phyloP scores from a whole-genome alignment of 2,113 vertebrate genomes.

The Maylandia zebra region DNA sequence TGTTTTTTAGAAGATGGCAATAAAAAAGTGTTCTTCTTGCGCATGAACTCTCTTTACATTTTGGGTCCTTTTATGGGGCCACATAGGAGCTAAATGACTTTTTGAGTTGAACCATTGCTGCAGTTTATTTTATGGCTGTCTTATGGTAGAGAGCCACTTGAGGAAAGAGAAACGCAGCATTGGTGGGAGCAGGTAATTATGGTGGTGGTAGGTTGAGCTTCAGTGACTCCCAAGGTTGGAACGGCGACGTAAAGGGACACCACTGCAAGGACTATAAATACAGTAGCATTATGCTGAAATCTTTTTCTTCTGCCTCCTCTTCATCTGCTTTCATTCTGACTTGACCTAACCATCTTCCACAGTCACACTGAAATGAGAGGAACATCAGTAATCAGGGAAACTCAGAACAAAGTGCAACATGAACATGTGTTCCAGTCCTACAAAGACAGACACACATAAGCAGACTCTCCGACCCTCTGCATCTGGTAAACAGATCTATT shows the following conservation, averaged over 20 bases:
- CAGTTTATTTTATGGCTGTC: background rate
- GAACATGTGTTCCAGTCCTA: constrained; percentile 1
- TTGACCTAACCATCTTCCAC: background rate
- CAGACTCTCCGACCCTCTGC: background rate
- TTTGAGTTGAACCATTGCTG: background rate
- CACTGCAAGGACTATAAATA: constrained; percentile 1
- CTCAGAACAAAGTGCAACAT: background rate
- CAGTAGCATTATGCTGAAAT: background rate
- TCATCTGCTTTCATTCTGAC: background rate
- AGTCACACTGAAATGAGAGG: background rate
- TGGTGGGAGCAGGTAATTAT: background rate
- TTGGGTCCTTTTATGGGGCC: background rate
- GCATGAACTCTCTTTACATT: background rate
- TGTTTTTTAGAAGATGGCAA: background rate
- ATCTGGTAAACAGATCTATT: constrained; percentile 20
- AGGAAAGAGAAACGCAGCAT: background rate
- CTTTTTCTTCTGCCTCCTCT: background rate
- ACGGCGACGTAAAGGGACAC: constrained; percentile 4
- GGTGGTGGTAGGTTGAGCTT: background rate
- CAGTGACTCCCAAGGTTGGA: constrained; percentile 43
- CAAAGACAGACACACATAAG: background rate
- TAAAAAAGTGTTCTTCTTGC: background rate
- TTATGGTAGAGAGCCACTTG: background rate
- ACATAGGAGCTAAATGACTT: background rate
- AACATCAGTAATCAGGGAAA: background rate